Conservation (phyloP, 2,113 vertebrate genomes). For the Copsychus sechellarum region DNA sequence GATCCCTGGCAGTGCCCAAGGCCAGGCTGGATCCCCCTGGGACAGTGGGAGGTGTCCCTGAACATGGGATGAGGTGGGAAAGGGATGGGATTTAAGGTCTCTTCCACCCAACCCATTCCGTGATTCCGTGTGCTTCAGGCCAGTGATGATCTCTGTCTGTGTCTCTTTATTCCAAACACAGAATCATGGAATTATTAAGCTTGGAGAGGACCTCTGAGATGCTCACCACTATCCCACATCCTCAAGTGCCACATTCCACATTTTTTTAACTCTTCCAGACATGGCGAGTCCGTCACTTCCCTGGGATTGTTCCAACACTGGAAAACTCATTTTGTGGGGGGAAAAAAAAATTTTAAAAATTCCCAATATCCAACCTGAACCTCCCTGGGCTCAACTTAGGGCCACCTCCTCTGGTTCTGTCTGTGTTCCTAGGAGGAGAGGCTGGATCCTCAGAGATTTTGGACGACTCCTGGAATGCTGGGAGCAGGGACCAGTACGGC, state of each 20-base stretch:
- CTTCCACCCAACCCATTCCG: too few species aligned
- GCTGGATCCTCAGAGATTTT: not conserved
- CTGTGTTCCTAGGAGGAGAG: not conserved
- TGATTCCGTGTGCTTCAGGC: not conserved
- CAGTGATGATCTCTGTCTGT: not conserved
- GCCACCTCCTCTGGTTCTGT: accelerated
- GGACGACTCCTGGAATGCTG: not conserved
- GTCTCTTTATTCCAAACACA: not conserved
- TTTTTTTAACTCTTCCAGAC: not conserved
- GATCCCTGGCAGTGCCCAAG: accelerated
- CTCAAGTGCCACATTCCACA: not conserved
- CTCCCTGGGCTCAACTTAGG: not conserved
- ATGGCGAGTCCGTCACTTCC: accelerated
- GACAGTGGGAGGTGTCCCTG: too few species aligned
- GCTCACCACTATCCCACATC: not conserved
- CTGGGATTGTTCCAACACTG: not conserved
- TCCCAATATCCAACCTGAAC: not conserved
- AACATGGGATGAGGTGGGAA: too few species aligned
- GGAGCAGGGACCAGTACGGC: not conserved
- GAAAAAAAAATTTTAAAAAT: too few species aligned
- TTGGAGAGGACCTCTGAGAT: not conserved
- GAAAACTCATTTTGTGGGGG: not conserved
- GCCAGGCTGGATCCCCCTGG: not conserved
- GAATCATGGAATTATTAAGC: not conserved
- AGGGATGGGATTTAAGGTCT: too few species aligned